Percentiles rank a stretch among this genome's conserved stretches.
phyloP scores from a whole-genome alignment of 2,113 vertebrate genomes.

The Laterallus jamaicensis region DNA sequence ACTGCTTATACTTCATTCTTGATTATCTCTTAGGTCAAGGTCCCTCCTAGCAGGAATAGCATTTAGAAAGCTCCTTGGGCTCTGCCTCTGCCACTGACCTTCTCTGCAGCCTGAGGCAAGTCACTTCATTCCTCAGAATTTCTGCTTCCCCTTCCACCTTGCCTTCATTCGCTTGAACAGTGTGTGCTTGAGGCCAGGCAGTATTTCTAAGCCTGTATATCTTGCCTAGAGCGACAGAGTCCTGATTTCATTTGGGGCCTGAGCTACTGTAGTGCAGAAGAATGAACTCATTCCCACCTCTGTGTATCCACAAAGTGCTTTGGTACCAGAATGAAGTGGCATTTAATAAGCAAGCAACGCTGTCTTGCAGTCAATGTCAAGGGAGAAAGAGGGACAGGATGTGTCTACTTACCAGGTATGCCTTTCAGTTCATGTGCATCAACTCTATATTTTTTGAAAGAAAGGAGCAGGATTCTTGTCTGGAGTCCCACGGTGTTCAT shows the following conservation, averaged over 20 bases:
- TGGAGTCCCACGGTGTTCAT: background rate
- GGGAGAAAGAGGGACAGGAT: background rate
- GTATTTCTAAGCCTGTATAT: background rate
- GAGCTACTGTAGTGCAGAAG: background rate
- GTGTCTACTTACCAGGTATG: background rate
- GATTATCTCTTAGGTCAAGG: slow-evolving; percentile 7
- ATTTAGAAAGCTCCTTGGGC: slow-evolving; percentile 25
- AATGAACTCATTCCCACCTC: background rate
- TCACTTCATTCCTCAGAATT: background rate
- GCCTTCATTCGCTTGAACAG: background rate
- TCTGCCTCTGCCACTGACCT: slow-evolving; percentile 32
- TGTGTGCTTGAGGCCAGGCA: background rate
- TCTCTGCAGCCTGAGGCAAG: slow-evolving; percentile 37
- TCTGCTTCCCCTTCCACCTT: slow-evolving; percentile 20
- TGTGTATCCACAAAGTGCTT: background rate
- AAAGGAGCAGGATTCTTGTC: background rate
- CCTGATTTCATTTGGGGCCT: slow-evolving; percentile 6
- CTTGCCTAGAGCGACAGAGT: background rate
- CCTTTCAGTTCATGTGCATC: background rate
- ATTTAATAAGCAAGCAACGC: background rate
- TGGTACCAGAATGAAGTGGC: background rate
- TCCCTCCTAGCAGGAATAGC: background rate
- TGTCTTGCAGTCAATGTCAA: background rate
- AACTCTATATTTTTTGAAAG: background rate
- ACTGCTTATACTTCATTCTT: background rate